Base-by-base conservation (phyloP, 1,140 invertebrate species). In the Oedothorax gibbosus region DNA sequence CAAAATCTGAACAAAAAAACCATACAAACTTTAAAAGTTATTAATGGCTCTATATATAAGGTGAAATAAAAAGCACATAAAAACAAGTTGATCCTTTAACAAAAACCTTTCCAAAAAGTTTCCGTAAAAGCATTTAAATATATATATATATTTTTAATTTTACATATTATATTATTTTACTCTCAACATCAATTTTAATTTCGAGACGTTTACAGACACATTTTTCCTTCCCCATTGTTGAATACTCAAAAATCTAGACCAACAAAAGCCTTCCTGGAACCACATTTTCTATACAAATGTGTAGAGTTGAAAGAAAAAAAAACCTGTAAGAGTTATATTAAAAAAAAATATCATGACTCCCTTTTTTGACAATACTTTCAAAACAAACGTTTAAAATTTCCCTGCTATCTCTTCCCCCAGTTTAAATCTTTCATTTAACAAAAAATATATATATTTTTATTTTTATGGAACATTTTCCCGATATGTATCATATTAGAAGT, bases 181-280 rank as follows among this genome's bases (percentile, higher is more conserved):
- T 64, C 6, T 0, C n/a, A 66, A 49, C 77, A 79, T 79, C 77
- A 79, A 79, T 79, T 79, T 79, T 79, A 79, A 79, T 79, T 79
- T 79, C 64, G 62, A 68, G 50, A 56, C 64, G 68, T 79, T 79
- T 79, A 79, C 49, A 50, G 53, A 57, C 77, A 35, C 51, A 54
- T 68, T 18, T 65, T 18, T 68, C 62, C 14, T 53, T 54, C 11
- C 14, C 77, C 57, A 79, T 79, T 79, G 77, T 79, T 79, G 60
- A 79, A 66, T 68, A 53, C 64, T 79, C 77, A 79, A 79, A 79
- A 68, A 12, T 65, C 64, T 79, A 35, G 35, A 15, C 50, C 54
- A 79, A 79, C 77, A 79, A 79, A 68, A 56, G 65, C 20, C 53
- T 54, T 66, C 56, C 77, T 65, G 77, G 60, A 54, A 79, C 54